These are phyloP conservation scores for Gadus macrocephalus DNA, from an alignment of 2,113 vertebrate genomes.

Conservation along the genomic window DNA sequence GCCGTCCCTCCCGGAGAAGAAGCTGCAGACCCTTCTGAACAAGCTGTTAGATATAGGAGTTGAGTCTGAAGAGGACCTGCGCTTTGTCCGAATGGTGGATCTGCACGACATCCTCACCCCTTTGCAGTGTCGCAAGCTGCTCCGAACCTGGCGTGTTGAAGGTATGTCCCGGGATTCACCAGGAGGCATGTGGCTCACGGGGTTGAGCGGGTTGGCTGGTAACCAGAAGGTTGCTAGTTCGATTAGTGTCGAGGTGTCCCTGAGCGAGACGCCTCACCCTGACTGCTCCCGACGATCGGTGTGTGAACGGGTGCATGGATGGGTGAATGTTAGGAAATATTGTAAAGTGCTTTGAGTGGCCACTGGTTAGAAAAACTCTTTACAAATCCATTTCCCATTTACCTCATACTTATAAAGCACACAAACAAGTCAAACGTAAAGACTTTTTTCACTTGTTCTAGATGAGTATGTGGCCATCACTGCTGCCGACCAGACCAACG, in stretches of 20 bases:
- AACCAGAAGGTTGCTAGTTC: too few relatives aligned
- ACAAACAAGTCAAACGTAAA: neutral
- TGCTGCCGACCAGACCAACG: neutral
- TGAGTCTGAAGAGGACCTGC: neutral
- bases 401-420: neutral
- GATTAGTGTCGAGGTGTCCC: too few relatives aligned
- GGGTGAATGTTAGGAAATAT: too few relatives aligned
- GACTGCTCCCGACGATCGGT: too few relatives aligned
- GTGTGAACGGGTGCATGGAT: too few relatives aligned
- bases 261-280: too few relatives aligned
- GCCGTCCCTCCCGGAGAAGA: neutral
- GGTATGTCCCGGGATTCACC: neutral
- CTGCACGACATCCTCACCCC: neutral
- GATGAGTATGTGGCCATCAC: too few relatives aligned
- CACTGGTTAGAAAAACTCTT: too few relatives aligned
- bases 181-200: neutral
- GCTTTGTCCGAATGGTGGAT: neutral
- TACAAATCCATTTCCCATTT: neutral
- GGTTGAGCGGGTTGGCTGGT: too few relatives aligned
- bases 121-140: neutral
- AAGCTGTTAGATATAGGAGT: neutral
- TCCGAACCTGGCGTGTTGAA: neutral
- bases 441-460: neutral
- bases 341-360: too few relatives aligned
- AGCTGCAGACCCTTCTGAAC: neutral